These are phyloP conservation scores for Hylomyscus alleni DNA, from an alignment of 2,797 vertebrate species.

Conservation along the genomic window DNA sequence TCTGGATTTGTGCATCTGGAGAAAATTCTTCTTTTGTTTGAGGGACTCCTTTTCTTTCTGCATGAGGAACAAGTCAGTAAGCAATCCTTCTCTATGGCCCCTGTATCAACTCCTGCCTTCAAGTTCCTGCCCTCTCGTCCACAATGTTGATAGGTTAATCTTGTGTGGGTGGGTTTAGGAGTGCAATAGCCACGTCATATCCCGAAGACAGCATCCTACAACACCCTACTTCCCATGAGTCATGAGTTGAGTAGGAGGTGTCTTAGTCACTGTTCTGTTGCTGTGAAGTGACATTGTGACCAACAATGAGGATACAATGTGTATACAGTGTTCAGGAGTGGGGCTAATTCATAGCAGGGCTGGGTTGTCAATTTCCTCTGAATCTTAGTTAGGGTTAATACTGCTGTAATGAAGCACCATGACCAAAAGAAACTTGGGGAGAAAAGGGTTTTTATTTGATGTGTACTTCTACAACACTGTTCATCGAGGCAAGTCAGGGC, in stretches of 20 bases:
- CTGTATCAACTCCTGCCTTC: too few relatives aligned
- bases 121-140: neutral
- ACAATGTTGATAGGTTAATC: neutral
- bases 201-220: neutral
- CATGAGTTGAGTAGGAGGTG: neutral
- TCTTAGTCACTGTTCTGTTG: neutral
- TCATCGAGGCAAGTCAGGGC: neutral
- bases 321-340: neutral
- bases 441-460: neutral
- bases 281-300: neutral
- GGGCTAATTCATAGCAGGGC: neutral
- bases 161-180: neutral
- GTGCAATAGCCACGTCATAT: neutral
- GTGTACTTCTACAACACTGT: neutral
- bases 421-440: neutral
- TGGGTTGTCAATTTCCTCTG: neutral
- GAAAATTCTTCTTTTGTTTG: neutral
- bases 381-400: neutral
- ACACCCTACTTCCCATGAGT: neutral
- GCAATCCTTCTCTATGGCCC: too few relatives aligned
- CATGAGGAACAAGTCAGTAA: too few relatives aligned
- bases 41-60: neutral
- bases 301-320: too few relatives aligned
- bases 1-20: neutral
- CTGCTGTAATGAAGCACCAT: neutral